Conservation (phyloP, 2,113 vertebrate genomes). For the Dasyprocta punctata region DNA sequence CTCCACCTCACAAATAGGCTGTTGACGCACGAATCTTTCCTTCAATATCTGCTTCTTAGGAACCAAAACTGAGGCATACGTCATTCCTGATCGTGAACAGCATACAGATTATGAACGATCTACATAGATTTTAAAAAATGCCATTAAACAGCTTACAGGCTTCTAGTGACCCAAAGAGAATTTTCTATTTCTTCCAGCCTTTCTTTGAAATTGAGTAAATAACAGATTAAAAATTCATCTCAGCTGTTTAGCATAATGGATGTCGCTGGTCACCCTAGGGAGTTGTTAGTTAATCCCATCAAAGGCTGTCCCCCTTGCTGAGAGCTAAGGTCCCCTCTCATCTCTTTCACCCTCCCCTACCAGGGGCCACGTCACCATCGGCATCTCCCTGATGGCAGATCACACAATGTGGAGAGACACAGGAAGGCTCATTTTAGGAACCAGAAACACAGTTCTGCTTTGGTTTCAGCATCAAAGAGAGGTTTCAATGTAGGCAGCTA, state of each 20-base stretch:
- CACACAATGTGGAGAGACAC: not conserved
- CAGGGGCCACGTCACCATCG: not conserved
- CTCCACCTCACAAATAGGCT: not conserved
- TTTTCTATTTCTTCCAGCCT: not conserved
- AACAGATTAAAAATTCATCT: slow-evolving; percentile 58
- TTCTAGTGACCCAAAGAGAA: not conserved
- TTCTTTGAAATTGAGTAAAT: slow-evolving; percentile 63
- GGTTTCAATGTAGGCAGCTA: not conserved
- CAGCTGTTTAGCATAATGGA: slow-evolving; percentile 8
- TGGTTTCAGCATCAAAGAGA: slow-evolving; percentile 47
- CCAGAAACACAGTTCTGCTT: not conserved
- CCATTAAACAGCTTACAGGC: not conserved
- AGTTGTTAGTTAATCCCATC: slow-evolving; percentile 50
- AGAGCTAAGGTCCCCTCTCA: not conserved
- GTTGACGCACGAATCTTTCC: not conserved
- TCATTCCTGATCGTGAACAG: not conserved
- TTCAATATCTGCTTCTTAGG: slow-evolving; percentile 1
- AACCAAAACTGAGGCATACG: not conserved
- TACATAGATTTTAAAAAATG: not conserved
- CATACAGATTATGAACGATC: not conserved
- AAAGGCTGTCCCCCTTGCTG: slow-evolving; percentile 24
- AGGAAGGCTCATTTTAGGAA: not conserved
- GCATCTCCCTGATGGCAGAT: not conserved
- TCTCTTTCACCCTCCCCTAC: not conserved
- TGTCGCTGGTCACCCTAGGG: not conserved